Percentiles rank a stretch among this genome's conserved stretches.
Conservation (phyloP, 35 echinoderm and acorn worm species). For the Heliocidaris tuberculata region DNA sequence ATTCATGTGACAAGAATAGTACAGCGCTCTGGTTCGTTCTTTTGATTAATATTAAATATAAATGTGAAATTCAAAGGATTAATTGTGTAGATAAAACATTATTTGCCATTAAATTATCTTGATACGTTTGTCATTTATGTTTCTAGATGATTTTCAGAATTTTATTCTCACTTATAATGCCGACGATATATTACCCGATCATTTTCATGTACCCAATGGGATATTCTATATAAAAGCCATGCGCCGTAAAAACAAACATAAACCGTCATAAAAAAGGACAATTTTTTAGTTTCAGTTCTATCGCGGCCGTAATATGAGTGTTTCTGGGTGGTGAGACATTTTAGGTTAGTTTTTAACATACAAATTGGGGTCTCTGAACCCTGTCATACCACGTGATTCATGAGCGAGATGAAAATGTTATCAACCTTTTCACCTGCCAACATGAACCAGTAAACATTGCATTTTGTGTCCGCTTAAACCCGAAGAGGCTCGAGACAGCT, state of each 20-base stretch:
- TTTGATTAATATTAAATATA: not conserved
- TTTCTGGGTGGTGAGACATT: not conserved
- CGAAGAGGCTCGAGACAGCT: not conserved
- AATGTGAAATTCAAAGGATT: not conserved
- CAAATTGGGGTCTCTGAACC: conserved; percentile 15
- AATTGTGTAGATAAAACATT: not conserved
- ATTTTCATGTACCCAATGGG: not conserved
- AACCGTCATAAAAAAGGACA: not conserved
- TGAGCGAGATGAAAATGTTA: conserved; percentile 4
- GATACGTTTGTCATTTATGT: not conserved
- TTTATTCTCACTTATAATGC: not conserved
- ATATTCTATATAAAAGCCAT: not conserved
- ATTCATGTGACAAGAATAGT: not conserved
- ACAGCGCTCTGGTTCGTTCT: not conserved
- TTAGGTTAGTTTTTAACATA: not conserved
- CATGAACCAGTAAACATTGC: not conserved
- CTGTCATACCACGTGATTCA: not conserved
- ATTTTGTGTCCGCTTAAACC: not conserved
- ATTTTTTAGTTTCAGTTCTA: not conserved
- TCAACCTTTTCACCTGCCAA: conserved; percentile 1
- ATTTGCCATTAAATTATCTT: not conserved
- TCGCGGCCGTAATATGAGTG: not conserved
- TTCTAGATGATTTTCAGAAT: not conserved
- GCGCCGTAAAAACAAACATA: not conserved
- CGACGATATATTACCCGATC: not conserved